Conservation (phyloP, 1,140 invertebrate species). For the Euwallacea similis region DNA sequence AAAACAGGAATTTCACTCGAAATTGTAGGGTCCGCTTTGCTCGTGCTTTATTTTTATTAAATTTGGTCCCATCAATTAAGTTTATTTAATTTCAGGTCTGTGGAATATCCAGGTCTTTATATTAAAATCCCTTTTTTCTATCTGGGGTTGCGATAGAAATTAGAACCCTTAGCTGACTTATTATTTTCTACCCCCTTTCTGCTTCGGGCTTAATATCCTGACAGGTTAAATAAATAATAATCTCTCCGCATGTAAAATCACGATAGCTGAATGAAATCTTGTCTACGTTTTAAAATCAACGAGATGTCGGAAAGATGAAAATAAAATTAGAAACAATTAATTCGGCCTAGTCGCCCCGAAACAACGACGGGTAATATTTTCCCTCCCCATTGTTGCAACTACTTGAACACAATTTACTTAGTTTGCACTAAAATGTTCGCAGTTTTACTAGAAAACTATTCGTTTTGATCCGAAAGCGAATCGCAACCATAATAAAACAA, state of each 20-base stretch:
- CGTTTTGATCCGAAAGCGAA: slow-evolving; percentile 21
- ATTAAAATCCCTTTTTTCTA: slow-evolving; percentile 20
- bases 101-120: slow-evolving; percentile 17
- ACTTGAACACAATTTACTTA: not conserved
- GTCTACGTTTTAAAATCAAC: slow-evolving; percentile 10
- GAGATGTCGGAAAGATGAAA: slow-evolving; percentile 4
- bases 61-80: slow-evolving; percentile 27
- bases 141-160: slow-evolving; percentile 4
- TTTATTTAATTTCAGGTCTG: slow-evolving; percentile 24
- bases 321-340: slow-evolving; percentile 1
- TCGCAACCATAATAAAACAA: slow-evolving; percentile 25
- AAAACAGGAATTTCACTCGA: slow-evolving; percentile 12
- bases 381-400: too few species aligned
- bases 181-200: slow-evolving; percentile 13
- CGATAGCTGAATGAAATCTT: not conserved
- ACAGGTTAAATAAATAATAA: slow-evolving; percentile 11
- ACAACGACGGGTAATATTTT: not conserved
- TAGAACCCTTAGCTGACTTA: slow-evolving; percentile 17
- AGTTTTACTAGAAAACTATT: slow-evolving; percentile 10
- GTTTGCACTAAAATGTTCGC: not conserved
- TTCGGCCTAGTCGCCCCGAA: not conserved
- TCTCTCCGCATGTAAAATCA: not conserved
- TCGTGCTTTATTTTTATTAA: slow-evolving; percentile 29
- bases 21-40: slow-evolving; percentile 10
- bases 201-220: slow-evolving; percentile 11